Evolutionary conservation across 2,113 vertebrate species (phyloP).

Genomic region (Gulo gulo): DNA sequence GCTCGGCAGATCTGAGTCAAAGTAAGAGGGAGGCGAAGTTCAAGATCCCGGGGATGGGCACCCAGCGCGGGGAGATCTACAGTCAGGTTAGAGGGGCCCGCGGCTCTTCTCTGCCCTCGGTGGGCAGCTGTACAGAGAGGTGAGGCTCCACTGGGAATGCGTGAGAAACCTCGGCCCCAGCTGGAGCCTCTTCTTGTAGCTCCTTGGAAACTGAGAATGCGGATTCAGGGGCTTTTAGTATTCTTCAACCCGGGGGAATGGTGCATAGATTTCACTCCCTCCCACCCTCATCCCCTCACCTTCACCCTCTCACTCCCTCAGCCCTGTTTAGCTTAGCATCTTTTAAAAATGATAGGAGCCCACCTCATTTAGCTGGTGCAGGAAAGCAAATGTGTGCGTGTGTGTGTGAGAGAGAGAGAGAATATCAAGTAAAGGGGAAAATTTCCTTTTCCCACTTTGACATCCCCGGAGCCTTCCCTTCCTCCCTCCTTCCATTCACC

Average conservation of each 20-base stretch:
- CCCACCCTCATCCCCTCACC: neutral
- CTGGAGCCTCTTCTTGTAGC: neutral
- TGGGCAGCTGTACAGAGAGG: neutral
- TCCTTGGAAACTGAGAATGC: neutral
- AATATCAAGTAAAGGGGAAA: neutral
- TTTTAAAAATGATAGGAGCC: neutral
- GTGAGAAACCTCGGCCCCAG: neutral
- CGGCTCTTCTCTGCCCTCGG: neutral
- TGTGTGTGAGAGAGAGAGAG: neutral
- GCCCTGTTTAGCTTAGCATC: neutral
- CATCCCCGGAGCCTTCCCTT: neutral
- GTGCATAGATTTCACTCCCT: neutral
- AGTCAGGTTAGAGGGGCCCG: neutral
- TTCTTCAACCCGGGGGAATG: neutral
- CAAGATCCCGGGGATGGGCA: neutral
- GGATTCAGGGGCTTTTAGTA: neutral
- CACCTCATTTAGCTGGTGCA: neutral
- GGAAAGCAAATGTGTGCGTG: neutral
- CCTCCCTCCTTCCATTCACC: neutral
- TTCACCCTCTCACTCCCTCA: neutral
- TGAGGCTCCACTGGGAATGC: neutral
- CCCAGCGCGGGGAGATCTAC: neutral
- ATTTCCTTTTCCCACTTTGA: neutral
- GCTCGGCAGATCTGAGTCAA: neutral
- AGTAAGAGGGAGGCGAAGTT: slow-evolving; percentile 63